phyloP scores from a whole-genome alignment of 2,797 vertebrate genomes.

The Chrysocyon brachyurus region DNA sequence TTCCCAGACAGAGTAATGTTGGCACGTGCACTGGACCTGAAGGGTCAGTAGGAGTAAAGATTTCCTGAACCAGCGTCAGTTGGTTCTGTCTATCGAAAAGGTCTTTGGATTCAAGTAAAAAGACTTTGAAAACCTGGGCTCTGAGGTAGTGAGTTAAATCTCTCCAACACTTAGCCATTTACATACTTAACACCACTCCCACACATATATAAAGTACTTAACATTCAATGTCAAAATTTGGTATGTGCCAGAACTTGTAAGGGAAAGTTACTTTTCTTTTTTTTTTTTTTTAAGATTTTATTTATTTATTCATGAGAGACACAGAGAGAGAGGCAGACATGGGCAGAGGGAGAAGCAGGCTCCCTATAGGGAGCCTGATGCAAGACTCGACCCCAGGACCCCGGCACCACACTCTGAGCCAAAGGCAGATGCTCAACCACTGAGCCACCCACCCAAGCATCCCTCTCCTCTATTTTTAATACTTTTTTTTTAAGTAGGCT shows the following conservation, averaged over 20 bases:
- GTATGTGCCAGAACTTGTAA: neutral
- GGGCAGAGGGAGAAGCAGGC: too few relatives aligned
- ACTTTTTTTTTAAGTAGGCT: neutral
- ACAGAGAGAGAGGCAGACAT: too few relatives aligned
- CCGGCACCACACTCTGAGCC: too few relatives aligned
- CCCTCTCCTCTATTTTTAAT: neutral
- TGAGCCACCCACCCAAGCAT: too few relatives aligned
- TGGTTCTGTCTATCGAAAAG: neutral
- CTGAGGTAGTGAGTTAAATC: neutral
- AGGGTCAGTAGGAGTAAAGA: neutral
- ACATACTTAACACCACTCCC: neutral
- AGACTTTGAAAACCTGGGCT: neutral
- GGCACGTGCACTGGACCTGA: constrained; percentile 91
- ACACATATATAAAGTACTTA: neutral
- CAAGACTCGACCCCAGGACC: too few relatives aligned
- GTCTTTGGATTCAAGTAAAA: neutral
- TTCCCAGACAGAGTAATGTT: constrained; percentile 95
- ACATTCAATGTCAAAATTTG: neutral
- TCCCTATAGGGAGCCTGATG: too few relatives aligned
- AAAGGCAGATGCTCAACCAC: too few relatives aligned
- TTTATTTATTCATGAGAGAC: too few relatives aligned
- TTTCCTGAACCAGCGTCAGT: neutral
- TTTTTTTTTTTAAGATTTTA: neutral
- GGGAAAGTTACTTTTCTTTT: neutral
- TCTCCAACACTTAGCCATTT: neutral